Percentiles rank a stretch among this genome's conserved stretches.
Conservation (phyloP, 2,888 invertebrate genomes). For the Tinea trinotella region DNA sequence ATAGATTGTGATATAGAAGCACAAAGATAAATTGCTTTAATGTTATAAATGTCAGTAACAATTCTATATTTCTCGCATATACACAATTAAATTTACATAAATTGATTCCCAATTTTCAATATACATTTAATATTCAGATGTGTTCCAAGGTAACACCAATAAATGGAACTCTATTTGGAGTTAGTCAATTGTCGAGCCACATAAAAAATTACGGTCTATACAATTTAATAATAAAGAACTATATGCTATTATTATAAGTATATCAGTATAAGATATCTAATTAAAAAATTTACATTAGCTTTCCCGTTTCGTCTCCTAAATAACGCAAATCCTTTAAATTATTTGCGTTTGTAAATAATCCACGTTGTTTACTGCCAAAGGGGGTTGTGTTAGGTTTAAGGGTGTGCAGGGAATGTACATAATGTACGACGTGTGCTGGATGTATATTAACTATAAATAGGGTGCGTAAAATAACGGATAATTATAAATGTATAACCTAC, state of each 20-base stretch:
- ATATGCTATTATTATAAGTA: no score
- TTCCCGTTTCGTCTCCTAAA: neutral
- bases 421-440: neutral
- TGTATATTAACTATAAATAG: neutral
- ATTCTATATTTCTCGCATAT: neutral
- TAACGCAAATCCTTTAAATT: slow-evolving; percentile 18
- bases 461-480: no score
- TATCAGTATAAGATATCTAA: no score
- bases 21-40: neutral
- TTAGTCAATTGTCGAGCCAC: no score
- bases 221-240: no score
- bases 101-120: neutral
- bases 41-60: slow-evolving; percentile 1
- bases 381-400: slow-evolving; percentile 6
- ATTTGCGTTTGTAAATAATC: slow-evolving; percentile 20
- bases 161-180: no score
- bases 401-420: slow-evolving; percentile 5
- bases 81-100: slow-evolving; percentile 1
- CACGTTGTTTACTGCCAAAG: slow-evolving; percentile 15
- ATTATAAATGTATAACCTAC: no score
- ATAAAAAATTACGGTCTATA: no score
- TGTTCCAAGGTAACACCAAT: no score
- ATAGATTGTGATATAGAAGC: neutral
- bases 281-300: neutral
- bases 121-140: no score